These are phyloP conservation scores for Sternarchorhynchus goeldii DNA, from an alignment of 2,797 vertebrate species.

Conservation along the genomic window DNA sequence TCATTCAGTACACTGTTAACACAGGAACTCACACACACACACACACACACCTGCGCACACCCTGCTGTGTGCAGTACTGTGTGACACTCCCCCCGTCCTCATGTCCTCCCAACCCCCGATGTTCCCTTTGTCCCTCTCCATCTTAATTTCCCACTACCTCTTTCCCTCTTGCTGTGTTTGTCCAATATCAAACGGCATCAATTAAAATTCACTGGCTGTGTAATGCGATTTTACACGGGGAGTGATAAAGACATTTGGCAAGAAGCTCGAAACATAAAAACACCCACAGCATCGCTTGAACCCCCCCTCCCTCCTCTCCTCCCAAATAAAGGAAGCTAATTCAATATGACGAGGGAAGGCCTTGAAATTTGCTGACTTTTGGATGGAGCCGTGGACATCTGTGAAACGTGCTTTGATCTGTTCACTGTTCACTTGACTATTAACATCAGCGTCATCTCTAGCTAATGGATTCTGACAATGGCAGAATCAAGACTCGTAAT, in stretches of 20 bases:
- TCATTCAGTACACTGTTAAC: conserved; percentile 41
- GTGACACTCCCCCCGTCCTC: neutral
- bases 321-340: conserved; percentile 42
- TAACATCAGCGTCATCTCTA: conserved; percentile 47
- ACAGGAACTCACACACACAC: conserved; percentile 25
- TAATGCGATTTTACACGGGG: conserved; percentile 54
- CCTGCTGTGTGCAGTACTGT: conserved; percentile 8
- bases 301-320: conserved; percentile 6
- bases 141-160: neutral
- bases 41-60: conserved; percentile 12
- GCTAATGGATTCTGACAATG: conserved; percentile 57
- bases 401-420: conserved; percentile 55
- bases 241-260: conserved; percentile 59
- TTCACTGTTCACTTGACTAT: conserved; percentile 49
- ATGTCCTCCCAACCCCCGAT: neutral
- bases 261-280: conserved; percentile 50
- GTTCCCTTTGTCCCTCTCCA: conserved; percentile 33
- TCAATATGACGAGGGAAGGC: conserved; percentile 44
- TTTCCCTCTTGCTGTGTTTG: conserved; percentile 40
- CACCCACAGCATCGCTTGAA: conserved; percentile 16
- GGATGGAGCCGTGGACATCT: conserved; percentile 56
- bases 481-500: conserved; percentile 46
- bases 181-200: conserved; percentile 50
- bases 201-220: conserved; percentile 59
- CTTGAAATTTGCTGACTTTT: conserved; percentile 46